Evolutionary conservation across 2,888 invertebrate genomes (phyloP).

Genomic region (Cancer borealis): DNA sequence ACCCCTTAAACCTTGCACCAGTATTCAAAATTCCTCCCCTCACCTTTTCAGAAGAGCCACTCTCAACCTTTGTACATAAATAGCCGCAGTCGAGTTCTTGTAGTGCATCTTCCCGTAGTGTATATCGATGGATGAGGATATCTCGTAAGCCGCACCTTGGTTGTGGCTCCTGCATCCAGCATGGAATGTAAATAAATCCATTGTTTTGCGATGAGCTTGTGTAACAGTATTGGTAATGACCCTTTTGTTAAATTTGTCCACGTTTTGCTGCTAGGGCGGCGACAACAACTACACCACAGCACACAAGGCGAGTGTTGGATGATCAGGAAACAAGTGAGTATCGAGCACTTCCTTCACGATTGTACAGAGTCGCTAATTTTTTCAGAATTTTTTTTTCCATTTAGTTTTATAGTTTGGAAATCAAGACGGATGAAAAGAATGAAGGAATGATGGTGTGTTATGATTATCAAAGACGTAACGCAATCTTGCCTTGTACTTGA

Average conservation of each 20-base stretch:
- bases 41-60: neutral
- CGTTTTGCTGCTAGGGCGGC: neutral
- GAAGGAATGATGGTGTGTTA: neutral
- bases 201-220: neutral
- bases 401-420: neutral
- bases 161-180: constrained; percentile 4
- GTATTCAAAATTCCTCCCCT: neutral
- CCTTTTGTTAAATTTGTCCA: neutral
- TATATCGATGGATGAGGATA: neutral
- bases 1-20: neutral
- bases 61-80: neutral
- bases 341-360: constrained; percentile 3
- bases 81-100: neutral
- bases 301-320: neutral
- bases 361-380: neutral
- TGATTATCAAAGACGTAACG: neutral
- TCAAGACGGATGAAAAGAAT: neutral
- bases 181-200: neutral
- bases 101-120: neutral
- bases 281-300: neutral
- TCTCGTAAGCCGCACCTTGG: neutral
- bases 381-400: neutral
- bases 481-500: neutral
- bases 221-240: neutral
- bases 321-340: neutral